Percentiles rank a stretch among this genome's conserved stretches.
Evolutionary conservation across 2,797 vertebrate species (phyloP).

Genomic region (Netta rufina): DNA sequence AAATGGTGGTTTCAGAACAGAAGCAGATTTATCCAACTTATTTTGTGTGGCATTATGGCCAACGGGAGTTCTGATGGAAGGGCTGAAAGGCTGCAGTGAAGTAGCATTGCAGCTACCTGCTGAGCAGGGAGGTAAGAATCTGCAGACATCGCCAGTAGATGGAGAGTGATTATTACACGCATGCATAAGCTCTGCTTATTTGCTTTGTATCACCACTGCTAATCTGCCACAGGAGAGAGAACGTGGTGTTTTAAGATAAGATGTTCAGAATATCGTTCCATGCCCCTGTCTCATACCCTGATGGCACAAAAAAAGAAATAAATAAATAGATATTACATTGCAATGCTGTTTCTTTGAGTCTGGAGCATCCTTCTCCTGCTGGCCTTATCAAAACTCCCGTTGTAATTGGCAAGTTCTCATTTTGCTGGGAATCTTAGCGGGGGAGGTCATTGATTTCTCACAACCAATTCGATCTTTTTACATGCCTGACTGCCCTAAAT

Average conservation of each 20-base stretch:
- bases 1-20: neutral
- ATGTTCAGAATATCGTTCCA: neutral
- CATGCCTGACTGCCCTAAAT: conserved; percentile 71
- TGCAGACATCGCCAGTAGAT: neutral
- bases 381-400: conserved; percentile 56
- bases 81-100: neutral
- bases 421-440: conserved; percentile 25
- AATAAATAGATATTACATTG: conserved; percentile 32
- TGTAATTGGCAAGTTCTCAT: conserved; percentile 65
- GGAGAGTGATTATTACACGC: neutral
- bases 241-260: neutral
- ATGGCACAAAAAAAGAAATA: neutral
- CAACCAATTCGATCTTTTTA: conserved; percentile 59
- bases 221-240: neutral
- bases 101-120: neutral
- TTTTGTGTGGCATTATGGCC: fast-evolving
- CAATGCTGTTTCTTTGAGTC: neutral
- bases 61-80: neutral
- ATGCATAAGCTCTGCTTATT: neutral
- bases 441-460: conserved; percentile 57
- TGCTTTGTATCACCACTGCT: conserved; percentile 2
- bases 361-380: conserved; percentile 47
- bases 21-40: neutral
- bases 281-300: neutral
- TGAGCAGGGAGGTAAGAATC: neutral